phyloP scores from a whole-genome alignment of 2,888 invertebrate genomes.

The Blastobasis adustella region DNA sequence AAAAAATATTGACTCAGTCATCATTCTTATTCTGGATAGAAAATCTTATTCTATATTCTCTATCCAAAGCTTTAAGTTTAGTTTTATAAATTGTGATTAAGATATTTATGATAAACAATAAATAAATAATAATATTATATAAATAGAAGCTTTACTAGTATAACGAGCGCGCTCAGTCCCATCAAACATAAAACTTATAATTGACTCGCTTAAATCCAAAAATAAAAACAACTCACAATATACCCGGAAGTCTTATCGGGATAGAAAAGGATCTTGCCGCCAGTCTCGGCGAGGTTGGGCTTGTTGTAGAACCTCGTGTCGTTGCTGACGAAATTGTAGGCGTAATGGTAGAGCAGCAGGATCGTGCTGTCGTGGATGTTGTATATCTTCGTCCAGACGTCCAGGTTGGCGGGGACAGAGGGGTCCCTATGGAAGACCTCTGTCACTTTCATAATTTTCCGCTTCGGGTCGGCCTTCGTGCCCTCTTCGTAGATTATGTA shows the following conservation, averaged over 20 bases:
- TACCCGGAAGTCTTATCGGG: slow-evolving; percentile 79
- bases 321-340: slow-evolving; percentile 75
- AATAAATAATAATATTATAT: too few species aligned
- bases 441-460: slow-evolving; percentile 56
- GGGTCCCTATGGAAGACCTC: slow-evolving; percentile 78
- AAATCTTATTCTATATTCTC: too few species aligned
- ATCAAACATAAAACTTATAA: not conserved
- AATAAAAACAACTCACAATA: slow-evolving; percentile 58
- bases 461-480: slow-evolving; percentile 45
- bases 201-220: not conserved
- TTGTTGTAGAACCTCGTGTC: slow-evolving; percentile 79
- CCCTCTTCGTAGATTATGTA: slow-evolving; percentile 45
- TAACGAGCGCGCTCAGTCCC: not conserved
- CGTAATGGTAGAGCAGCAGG: slow-evolving; percentile 78
- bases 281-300: slow-evolving; percentile 81
- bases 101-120: too few species aligned
- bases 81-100: too few species aligned
- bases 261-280: slow-evolving; percentile 78
- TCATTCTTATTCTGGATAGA: too few species aligned
- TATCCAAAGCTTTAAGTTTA: too few species aligned
- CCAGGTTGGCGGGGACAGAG: slow-evolving; percentile 69
- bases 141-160: too few species aligned
- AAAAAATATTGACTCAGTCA: too few species aligned
- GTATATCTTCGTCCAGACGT: slow-evolving; percentile 80
- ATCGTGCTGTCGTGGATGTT: slow-evolving; percentile 76